Percentiles rank a stretch among this genome's conserved stretches.
Evolutionary conservation across 2,113 vertebrate species (phyloP).

Genomic region (Erythrolamprus reginae): DNA sequence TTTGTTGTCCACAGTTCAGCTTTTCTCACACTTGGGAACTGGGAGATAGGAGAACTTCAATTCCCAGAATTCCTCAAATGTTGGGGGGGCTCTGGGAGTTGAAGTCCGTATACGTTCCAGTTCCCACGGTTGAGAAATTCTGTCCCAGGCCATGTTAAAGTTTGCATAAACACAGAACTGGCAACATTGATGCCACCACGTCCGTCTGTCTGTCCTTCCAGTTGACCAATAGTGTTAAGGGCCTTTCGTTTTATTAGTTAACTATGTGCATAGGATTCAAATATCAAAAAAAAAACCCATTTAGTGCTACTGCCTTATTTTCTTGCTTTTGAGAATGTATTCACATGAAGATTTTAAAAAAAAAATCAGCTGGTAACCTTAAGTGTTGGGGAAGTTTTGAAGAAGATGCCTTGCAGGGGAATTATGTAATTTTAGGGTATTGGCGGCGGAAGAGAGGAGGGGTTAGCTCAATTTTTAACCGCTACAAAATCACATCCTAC

Average conservation of each 20-base stretch:
- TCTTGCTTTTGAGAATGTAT: conserved; percentile 77
- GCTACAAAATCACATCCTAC: conserved; percentile 59
- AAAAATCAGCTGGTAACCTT: conserved; percentile 60
- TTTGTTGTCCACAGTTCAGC: conserved; percentile 23
- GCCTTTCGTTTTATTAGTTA: conserved; percentile 67
- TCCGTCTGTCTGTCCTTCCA: conserved; percentile 64
- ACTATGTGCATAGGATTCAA: conserved; percentile 61
- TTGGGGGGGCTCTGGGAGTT: too few species aligned
- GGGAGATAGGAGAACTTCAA: not conserved
- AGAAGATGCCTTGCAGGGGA: conserved; percentile 65
- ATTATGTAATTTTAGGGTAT: conserved; percentile 62
- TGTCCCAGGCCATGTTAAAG: conserved; percentile 40
- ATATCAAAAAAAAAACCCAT: conserved; percentile 64
- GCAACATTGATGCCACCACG: conserved; percentile 62
- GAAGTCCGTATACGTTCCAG: not conserved
- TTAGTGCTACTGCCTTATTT: conserved; percentile 72
- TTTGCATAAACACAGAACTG: conserved; percentile 52
- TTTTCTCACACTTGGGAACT: not conserved
- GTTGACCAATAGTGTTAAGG: conserved; percentile 67
- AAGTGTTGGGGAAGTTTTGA: conserved; percentile 66
- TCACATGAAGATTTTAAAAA: conserved; percentile 61
- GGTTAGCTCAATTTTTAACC: conserved; percentile 62
- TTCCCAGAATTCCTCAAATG: too few species aligned
- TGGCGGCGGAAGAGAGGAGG: conserved; percentile 65
- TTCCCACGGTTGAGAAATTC: not conserved